These are phyloP conservation scores for Ctenopoma multispine DNA, from an alignment of 2,797 vertebrate genomes.

Conservation along the genomic window DNA sequence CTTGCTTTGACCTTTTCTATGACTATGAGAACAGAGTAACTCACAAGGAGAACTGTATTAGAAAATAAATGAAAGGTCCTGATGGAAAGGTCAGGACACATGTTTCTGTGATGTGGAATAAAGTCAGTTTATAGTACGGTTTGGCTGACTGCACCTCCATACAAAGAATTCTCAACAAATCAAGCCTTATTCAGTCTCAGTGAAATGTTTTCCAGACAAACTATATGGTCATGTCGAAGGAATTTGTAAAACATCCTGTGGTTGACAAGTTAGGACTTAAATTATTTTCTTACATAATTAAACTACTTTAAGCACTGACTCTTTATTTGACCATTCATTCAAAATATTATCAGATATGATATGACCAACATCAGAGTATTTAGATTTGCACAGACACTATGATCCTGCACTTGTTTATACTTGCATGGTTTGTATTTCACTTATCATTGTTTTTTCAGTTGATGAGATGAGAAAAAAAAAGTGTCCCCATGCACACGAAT, in stretches of 20 bases:
- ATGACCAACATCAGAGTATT: slow-evolving; percentile 7
- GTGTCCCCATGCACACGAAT: slow-evolving; percentile 22
- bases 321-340: not conserved
- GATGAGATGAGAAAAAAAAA: slow-evolving; percentile 15
- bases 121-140: slow-evolving; percentile 84
- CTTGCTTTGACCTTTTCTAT: slow-evolving; percentile 93
- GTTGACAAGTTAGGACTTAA: slow-evolving; percentile 25
- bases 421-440: slow-evolving; percentile 10
- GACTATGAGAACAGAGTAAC: slow-evolving; percentile 88
- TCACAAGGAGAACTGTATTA: slow-evolving; percentile 91
- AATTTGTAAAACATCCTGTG: slow-evolving; percentile 27
- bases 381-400: slow-evolving; percentile 4
- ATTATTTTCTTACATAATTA: not conserved
- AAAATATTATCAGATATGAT: slow-evolving; percentile 13
- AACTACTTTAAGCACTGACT: slow-evolving; percentile 9
- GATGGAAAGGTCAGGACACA: slow-evolving; percentile 96
- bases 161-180: slow-evolving; percentile 54
- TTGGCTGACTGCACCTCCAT: slow-evolving; percentile 67
- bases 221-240: slow-evolving; percentile 6
- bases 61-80: slow-evolving; percentile 95
- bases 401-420: slow-evolving; percentile 13
- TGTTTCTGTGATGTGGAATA: slow-evolving; percentile 94
- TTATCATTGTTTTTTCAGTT: not conserved
- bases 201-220: slow-evolving; percentile 15
- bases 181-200: slow-evolving; percentile 19